Base-by-base conservation (phyloP, 2,888 invertebrate genomes). In the Neocrepidodera transversa region DNA sequence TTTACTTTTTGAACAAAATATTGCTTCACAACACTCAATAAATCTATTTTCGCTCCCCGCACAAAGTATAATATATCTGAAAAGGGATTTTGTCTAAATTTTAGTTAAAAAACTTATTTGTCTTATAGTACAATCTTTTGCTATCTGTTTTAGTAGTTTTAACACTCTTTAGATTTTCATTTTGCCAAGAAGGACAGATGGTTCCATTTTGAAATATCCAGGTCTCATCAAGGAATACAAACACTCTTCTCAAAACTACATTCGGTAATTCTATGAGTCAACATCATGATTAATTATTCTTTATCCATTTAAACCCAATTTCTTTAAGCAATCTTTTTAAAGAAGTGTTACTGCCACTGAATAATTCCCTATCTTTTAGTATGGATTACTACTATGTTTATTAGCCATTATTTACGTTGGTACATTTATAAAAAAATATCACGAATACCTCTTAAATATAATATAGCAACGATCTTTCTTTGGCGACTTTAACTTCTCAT, bases 151-250 rank as follows among this genome's bases (percentile, higher is more conserved):
- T 60, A 36, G 32, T 52, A 30, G 52, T 36, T 55, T 52, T 52
- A 47, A 60, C 48, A 60, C 35, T 36, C 14, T 48, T 56, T 11
- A 30, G 36, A 35, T 56, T 60, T 4, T 50, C 14, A 35, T 60
- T 45, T 30, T 60, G 59, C 54, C 49, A 60, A 17, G 54, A 49
- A 28, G 13, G 43, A 47, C n/a, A 17, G 52, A 60, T 23, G 57
- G 11, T 18, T 35, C 28, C 6, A 7, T 17, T 40, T 49, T 23
- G 6, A 14, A 38, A 47, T 60, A 60, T 7, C n/a, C n/a, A n/a
- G 10, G 8, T 40, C 45, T 35, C 17, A n/a, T n/a, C n/a, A n/a
- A 54, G 48, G 36, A 54, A 58, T 16, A 28, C 10, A n/a, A n/a
- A n/a, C n/a, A 51, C 23, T 52, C 48, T 14, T 36, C 53, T 55